Evolutionary conservation across 2,888 invertebrate species (phyloP).

Genomic region (Spodoptera littoralis): DNA sequence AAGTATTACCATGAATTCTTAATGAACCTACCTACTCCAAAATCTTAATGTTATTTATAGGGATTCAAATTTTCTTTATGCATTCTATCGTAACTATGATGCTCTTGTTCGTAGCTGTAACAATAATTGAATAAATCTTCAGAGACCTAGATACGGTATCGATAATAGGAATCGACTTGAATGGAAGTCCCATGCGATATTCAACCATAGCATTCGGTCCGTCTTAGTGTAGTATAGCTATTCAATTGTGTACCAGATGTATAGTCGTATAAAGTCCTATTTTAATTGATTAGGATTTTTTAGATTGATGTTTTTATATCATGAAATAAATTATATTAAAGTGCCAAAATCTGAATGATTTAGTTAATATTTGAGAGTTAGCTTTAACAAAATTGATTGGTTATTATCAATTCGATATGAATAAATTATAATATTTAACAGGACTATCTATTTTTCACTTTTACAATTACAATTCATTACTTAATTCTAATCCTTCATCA

Average conservation of each 20-base stretch:
- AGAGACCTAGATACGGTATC: slow-evolving; percentile 29
- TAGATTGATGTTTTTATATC: too few relatives aligned
- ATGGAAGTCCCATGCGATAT: slow-evolving; percentile 47
- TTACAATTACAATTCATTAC: not conserved
- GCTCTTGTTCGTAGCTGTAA: slow-evolving; percentile 11
- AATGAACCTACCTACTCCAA: too few relatives aligned
- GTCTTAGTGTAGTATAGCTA: not conserved
- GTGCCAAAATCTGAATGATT: too few relatives aligned
- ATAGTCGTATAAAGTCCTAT: not conserved
- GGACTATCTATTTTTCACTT: too few relatives aligned
- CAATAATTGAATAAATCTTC: slow-evolving; percentile 45
- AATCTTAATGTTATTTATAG: slow-evolving; percentile 3
- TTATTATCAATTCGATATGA: too few relatives aligned
- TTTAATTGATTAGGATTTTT: too few relatives aligned
- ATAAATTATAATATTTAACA: too few relatives aligned
- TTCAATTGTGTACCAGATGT: slow-evolving; percentile 18
- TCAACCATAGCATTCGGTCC: slow-evolving; percentile 22
- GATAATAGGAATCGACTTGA: slow-evolving; percentile 41
- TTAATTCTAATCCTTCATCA: not conserved
- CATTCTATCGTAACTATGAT: slow-evolving; percentile 32
- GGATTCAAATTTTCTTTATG: slow-evolving; percentile 36
- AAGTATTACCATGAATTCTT: too few relatives aligned
- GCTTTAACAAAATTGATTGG: too few relatives aligned
- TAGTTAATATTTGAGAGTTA: too few relatives aligned
- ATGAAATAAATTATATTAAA: too few relatives aligned